Conservation (phyloP, 1,140 invertebrate species). For the Bombyx mandarina region DNA sequence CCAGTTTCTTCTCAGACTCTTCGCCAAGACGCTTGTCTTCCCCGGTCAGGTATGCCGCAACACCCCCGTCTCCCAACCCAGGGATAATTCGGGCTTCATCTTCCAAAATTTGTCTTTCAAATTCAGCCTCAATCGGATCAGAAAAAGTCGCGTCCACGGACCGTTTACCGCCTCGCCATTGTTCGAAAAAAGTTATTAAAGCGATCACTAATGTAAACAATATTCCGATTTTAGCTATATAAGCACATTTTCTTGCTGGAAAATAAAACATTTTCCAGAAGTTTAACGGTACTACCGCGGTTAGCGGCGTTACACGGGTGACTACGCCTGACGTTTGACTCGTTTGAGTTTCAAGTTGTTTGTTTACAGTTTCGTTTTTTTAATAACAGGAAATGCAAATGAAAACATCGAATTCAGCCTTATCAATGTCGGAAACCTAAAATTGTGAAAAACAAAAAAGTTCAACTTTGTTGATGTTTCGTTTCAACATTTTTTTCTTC, state of each 20-base stretch:
- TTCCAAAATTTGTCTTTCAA: slow-evolving; percentile 42
- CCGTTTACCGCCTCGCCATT: slow-evolving; percentile 50
- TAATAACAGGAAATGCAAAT: slow-evolving; percentile 43
- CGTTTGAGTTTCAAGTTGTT: too few relatives aligned
- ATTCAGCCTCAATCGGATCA: slow-evolving; percentile 29
- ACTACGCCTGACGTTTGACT: slow-evolving; percentile 36
- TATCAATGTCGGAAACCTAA: slow-evolving; percentile 19
- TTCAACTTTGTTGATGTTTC: too few relatives aligned
- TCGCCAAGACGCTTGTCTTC: slow-evolving; percentile 44
- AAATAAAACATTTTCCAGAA: slow-evolving; percentile 40
- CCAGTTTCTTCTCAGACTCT: slow-evolving; percentile 50
- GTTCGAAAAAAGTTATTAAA: slow-evolving; percentile 44
- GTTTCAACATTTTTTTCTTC: too few relatives aligned
- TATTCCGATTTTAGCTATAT: slow-evolving; percentile 39
- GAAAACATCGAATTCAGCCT: slow-evolving; percentile 41
- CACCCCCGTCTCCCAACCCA: slow-evolving; percentile 50
- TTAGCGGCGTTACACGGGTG: slow-evolving; percentile 13
- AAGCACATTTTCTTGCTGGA: slow-evolving; percentile 52
- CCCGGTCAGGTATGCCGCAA: slow-evolving; percentile 34
- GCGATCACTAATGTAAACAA: slow-evolving; percentile 41
- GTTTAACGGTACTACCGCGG: slow-evolving; percentile 17
- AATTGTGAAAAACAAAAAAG: too few relatives aligned
- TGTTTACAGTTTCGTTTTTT: slow-evolving; percentile 37
- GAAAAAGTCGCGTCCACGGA: slow-evolving; percentile 25
- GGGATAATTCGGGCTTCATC: slow-evolving; percentile 52